Conservation (phyloP, 2,888 invertebrate genomes). For the Sclerodermus sp. region DNA sequence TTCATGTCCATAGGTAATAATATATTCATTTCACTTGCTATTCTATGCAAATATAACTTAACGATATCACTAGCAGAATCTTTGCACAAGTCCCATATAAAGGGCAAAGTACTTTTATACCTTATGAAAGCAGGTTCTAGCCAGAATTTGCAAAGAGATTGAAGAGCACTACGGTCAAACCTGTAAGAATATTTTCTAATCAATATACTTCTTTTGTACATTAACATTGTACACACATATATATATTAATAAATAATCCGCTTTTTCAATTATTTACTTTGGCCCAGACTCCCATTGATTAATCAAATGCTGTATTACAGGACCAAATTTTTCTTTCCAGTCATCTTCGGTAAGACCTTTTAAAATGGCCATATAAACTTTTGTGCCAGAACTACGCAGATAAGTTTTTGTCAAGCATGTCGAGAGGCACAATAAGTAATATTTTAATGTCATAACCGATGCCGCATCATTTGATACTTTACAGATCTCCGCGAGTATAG, state of each 20-base stretch:
- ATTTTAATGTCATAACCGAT: slow-evolving; percentile 17
- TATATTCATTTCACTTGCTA: slow-evolving; percentile 29
- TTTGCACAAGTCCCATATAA: slow-evolving; percentile 28
- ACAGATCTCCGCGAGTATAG: slow-evolving; percentile 62
- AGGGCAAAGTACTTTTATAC: slow-evolving; percentile 23
- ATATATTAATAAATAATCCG: neutral
- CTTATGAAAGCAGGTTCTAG: slow-evolving; percentile 38
- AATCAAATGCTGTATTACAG: slow-evolving; percentile 47
- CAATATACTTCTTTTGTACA: neutral
- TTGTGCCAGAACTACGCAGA: slow-evolving; percentile 64
- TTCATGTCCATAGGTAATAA: slow-evolving; percentile 9
- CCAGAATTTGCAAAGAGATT: slow-evolving; percentile 43
- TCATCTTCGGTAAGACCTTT: slow-evolving; percentile 55
- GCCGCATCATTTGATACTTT: slow-evolving; percentile 38
- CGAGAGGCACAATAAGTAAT: slow-evolving; percentile 35
- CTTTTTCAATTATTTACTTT: slow-evolving; percentile 28
- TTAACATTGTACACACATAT: slow-evolving; percentile 1
- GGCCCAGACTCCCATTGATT: slow-evolving; percentile 32
- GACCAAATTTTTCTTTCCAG: slow-evolving; percentile 60
- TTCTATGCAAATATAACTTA: slow-evolving; percentile 34
- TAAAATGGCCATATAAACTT: slow-evolving; percentile 62
- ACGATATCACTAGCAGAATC: slow-evolving; percentile 21
- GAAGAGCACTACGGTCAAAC: slow-evolving; percentile 32
- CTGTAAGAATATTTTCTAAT: slow-evolving; percentile 26
- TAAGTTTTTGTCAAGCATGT: slow-evolving; percentile 60